Evolutionary conservation across 2,113 vertebrate species (phyloP).

Genomic region (Siniperca chuatsi): DNA sequence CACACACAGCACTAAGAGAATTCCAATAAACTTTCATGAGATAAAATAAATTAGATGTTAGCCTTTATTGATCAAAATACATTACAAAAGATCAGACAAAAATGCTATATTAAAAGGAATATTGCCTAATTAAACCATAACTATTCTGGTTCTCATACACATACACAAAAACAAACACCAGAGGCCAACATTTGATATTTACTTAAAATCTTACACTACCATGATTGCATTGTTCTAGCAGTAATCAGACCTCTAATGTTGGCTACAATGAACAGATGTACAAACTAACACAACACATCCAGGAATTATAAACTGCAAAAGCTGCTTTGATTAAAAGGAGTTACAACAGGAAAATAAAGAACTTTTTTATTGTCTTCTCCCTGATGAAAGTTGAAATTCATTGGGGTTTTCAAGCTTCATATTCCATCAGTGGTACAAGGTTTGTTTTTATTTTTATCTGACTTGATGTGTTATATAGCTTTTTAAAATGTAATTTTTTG

Average conservation of each 20-base stretch:
- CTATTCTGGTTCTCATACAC: not conserved
- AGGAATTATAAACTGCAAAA: slow-evolving; percentile 4
- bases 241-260: slow-evolving; percentile 16
- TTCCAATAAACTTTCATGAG: not conserved
- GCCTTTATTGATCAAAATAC: not conserved
- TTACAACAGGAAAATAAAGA: slow-evolving; percentile 2
- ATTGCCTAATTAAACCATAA: not conserved
- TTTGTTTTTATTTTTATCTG: not conserved
- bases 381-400: slow-evolving; percentile 25
- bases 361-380: not conserved
- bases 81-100: not conserved
- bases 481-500: slow-evolving; percentile 1
- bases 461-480: not conserved
- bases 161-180: not conserved
- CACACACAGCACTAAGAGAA: not conserved
- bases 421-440: slow-evolving; percentile 2
- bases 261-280: slow-evolving; percentile 38
- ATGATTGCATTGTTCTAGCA: not conserved
- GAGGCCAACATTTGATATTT: slow-evolving; percentile 3
- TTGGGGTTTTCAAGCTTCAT: not conserved
- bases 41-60: not conserved
- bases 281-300: not conserved
- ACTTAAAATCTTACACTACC: not conserved
- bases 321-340: slow-evolving; percentile 26
- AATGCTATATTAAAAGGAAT: not conserved